These are phyloP conservation scores for Drosophila macrothrix DNA, from an alignment of 2,888 invertebrate genomes.

Conservation along the genomic window DNA sequence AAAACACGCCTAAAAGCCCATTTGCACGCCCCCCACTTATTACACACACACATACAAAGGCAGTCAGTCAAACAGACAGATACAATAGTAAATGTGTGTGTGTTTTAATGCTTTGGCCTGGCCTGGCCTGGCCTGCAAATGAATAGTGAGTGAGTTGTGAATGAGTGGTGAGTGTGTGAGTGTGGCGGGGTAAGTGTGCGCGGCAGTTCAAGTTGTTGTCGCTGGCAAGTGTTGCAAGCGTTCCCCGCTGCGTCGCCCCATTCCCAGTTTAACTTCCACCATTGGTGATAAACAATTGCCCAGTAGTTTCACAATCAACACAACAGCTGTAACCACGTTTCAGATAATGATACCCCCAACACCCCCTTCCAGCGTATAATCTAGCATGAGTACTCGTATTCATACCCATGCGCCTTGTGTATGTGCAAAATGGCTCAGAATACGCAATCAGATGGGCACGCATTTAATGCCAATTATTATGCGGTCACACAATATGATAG, in stretches of 20 bases:
- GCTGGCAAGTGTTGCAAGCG: conserved; percentile 52
- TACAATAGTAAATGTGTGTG: conserved; percentile 11
- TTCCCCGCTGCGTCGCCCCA: background rate
- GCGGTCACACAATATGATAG: conserved; percentile 10
- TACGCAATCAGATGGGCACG: conserved; percentile 28
- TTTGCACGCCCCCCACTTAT: conserved; percentile 69
- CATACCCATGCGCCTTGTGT: conserved; percentile 1
- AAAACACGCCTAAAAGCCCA: conserved; percentile 53
- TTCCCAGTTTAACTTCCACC: conserved; percentile 1
- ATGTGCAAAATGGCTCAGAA: conserved; percentile 10
- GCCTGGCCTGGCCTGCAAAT: conserved; percentile 70
- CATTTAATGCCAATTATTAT: conserved; percentile 26
- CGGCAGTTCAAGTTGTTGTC: conserved; percentile 53
- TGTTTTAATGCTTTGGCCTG: conserved; percentile 38
- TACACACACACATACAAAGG: conserved; percentile 38
- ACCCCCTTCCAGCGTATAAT: background rate
- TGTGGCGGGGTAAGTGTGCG: conserved; percentile 26
- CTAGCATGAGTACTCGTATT: background rate
- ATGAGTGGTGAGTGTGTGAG: conserved; percentile 40
- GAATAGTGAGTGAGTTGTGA: conserved; percentile 72
- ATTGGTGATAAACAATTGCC: conserved; percentile 27
- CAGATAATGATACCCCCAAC: conserved; percentile 12
- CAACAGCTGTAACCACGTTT: conserved; percentile 25
- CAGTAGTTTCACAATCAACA: conserved; percentile 31
- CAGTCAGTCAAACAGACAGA: conserved; percentile 39